Base-by-base conservation (phyloP, 2,113 vertebrate genomes). In the Symphodus melops region DNA sequence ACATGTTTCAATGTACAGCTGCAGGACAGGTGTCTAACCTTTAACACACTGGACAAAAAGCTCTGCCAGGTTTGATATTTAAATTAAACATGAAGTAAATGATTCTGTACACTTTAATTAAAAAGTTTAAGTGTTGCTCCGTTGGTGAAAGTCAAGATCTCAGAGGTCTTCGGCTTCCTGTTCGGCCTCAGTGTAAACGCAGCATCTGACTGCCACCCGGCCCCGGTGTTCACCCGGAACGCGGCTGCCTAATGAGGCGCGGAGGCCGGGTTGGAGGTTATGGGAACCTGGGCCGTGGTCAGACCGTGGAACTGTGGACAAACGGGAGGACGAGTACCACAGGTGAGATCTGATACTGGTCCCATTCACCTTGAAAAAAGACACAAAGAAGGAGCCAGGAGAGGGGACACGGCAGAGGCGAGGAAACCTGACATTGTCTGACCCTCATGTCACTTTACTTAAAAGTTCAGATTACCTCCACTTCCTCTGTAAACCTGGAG, bases 291-390 rank as follows among this genome's bases (percentile, higher is more conserved):
- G 57, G 65, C 56, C 9, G 53, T 54, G 80, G 73, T 79, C 83
- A 86, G 65, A 82, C 68, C 84, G 81, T 84, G 83, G 86, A 90
- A 92, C 90, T 28, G 37, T 84, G 85, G 84, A 89, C 84, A 86
- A 79, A 87, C 81, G 86, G 75, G 80, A 82, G 65, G 62, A 88
- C 36, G 28, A 54, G 80, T 53, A 87, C 84, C 83, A 73, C 82
- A 84, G 79, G 77, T 60, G 91, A 91, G 85, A 92, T 66, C 77
- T 69, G 88, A 93, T 83, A 86, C 83, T 1, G 14, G 9, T 14
- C 66, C 71, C 72, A 87, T 91, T 92, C 80, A 83, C 53, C 23
- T 28, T 71, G 39, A 71, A 72, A 66, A 71, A 69, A 75, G 72
- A n/a, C n/a, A n/a, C n/a, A 25, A 25, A 25, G 3, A 25, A 25